A percentile compares a stretch with the other conserved stretches of the same genome.
These are phyloP conservation scores for Clitarchus hookeri DNA, from an alignment of 2,888 invertebrate genomes.

Conservation along the genomic window DNA sequence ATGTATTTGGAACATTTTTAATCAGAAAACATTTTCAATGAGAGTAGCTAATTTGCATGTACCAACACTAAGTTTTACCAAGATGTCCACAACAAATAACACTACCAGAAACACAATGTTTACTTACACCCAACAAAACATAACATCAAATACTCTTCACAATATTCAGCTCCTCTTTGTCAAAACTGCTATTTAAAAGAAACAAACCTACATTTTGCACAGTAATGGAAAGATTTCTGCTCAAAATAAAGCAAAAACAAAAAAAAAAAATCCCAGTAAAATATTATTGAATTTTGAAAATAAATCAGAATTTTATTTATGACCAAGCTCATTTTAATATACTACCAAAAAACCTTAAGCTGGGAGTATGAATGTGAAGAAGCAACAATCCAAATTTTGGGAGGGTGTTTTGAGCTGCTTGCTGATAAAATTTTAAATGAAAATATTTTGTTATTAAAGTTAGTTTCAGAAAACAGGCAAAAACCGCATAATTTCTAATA, in stretches of 20 bases:
- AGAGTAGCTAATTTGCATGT: too few relatives aligned
- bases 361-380: not conserved
- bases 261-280: not conserved
- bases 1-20: too few relatives aligned
- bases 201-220: not conserved
- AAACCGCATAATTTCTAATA: not conserved
- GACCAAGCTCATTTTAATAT: not conserved
- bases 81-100: too few relatives aligned
- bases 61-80: too few relatives aligned
- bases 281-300: not conserved
- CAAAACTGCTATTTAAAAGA: not conserved
- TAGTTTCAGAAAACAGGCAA: not conserved
- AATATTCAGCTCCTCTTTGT: not conserved
- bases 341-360: constrained; percentile 5
- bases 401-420: not conserved
- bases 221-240: not conserved
- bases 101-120: too few relatives aligned
- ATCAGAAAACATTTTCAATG: too few relatives aligned
- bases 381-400: not conserved
- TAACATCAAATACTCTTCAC: not conserved
- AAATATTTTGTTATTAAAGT: not conserved
- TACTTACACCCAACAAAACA: not conserved
- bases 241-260: not conserved
- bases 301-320: not conserved
- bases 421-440: not conserved